These are phyloP conservation scores for Cheilosia grossa DNA, from an alignment of 2,888 invertebrate species.

Conservation along the genomic window DNA sequence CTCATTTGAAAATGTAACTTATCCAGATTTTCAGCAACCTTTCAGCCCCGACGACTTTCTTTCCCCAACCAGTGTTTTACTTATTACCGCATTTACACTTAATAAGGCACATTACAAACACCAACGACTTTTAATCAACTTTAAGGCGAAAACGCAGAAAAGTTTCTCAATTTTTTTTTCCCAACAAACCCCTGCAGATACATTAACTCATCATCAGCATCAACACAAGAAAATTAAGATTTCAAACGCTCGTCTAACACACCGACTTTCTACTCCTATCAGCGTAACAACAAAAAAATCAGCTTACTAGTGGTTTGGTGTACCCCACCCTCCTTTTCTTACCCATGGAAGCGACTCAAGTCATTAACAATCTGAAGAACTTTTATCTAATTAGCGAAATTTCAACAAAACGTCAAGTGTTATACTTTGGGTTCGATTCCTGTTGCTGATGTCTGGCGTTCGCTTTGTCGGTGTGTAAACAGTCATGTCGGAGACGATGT, in stretches of 20 bases:
- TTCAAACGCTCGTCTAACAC: conserved; percentile 55
- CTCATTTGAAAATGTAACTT: too few relatives aligned
- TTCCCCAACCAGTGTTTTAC: too few relatives aligned
- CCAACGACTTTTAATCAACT: conserved; percentile 25
- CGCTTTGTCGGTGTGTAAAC: conserved; percentile 53
- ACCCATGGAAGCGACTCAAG: conserved; percentile 47
- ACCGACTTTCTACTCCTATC: conserved; percentile 28
- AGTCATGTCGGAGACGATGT: conserved; percentile 43
- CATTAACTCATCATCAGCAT: conserved; percentile 56
- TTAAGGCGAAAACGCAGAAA: not conserved
- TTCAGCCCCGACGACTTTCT: too few relatives aligned
- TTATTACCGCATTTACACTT: not conserved
- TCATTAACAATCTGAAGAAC: conserved; percentile 81
- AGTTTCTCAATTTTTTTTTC: not conserved
- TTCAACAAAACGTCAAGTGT: conserved; percentile 81
- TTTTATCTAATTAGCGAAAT: conserved; percentile 83
- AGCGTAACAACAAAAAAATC: conserved; percentile 26
- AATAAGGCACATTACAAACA: too few relatives aligned
- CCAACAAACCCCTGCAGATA: conserved; percentile 14
- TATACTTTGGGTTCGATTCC: conserved; percentile 74
- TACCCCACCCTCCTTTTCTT: not conserved
- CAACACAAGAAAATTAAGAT: conserved; percentile 53
- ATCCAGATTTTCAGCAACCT: too few relatives aligned
- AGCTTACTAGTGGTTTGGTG: not conserved
- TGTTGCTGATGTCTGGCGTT: conserved; percentile 58